Base-by-base conservation (phyloP, 2,797 vertebrate genomes). In the Steatocranus sp. region DNA sequence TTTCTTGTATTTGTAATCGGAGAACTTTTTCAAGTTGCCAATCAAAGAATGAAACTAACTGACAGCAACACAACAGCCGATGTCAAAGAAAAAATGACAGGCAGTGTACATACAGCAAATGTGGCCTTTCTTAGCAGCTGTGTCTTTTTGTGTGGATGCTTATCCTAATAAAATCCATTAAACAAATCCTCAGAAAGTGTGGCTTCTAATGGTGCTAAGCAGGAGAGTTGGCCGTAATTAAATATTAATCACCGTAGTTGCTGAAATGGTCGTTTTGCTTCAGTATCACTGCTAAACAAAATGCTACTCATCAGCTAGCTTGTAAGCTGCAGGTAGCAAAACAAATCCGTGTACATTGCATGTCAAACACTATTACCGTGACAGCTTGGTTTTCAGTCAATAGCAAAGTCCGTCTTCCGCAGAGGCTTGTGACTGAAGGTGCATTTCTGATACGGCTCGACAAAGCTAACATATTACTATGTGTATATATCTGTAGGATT, bases 301-400 rank as follows among this genome's bases (percentile, higher is more conserved):
- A 86, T 76, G 50, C 20, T 48, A 58, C 73, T 76, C 83, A 76
- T 81, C 86, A 83, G 83, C 76, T 53, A 50, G 66, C 76, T 84
- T 76, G 54, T 63, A 54, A 61, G 80, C 82, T 46, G 43, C 80
- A 63, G 84, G 63, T 76, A 83, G 78, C 54, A 63, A 73, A 77
- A 76, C 75, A 50, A 75, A 61, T 68, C 41, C 80, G 82, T 89
- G 90, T 87, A 78, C 78, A 10, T 75, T 53, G 15, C 82, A 34
- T 8, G 80, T 85, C 87, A 81, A 30, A 79, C 63, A 82, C 38
- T 30, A 7, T 75, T 41, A 78, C 79, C 46, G 46, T 48, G 79
- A 8, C 30, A 17, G 18, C 83, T 85, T 36, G 17, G 79, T 46
- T 84, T 76, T 87, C 80, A 83, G 53, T 86, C 85, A 86, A 3